Conservation (phyloP, 2,113 vertebrate species). For the Microcebus tavaratra region DNA sequence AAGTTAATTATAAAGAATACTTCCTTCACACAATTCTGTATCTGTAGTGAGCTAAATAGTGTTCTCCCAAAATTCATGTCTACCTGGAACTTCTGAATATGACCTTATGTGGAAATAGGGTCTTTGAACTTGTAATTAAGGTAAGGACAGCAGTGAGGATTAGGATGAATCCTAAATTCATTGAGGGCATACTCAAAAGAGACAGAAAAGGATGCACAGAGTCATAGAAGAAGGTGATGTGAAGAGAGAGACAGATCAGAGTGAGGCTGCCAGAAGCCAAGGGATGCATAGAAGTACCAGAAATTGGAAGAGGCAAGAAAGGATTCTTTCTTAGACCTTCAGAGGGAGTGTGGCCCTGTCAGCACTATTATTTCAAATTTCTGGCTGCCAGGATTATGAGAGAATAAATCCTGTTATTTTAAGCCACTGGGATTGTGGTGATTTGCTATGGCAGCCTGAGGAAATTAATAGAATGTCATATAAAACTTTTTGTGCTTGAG, state of each 20-base stretch:
- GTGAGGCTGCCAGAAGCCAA: neutral
- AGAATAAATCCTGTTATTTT: neutral
- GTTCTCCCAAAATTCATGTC: neutral
- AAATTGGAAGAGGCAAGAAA: neutral
- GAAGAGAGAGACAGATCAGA: neutral
- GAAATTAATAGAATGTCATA: neutral
- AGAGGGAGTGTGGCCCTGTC: neutral
- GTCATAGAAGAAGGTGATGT: neutral
- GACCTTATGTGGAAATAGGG: neutral
- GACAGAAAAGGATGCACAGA: neutral
- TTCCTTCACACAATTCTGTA: neutral
- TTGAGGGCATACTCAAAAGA: neutral
- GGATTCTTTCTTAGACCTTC: neutral
- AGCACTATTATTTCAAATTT: neutral
- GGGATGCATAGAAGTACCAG: too few relatives aligned
- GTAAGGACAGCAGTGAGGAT: neutral
- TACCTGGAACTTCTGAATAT: neutral
- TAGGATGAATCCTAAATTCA: neutral
- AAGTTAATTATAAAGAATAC: neutral
- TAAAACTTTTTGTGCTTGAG: neutral
- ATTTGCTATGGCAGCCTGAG: neutral
- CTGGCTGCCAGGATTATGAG: neutral
- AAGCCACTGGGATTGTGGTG: neutral
- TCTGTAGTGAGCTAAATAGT: neutral
- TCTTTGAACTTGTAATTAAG: neutral